Conservation (phyloP, 2,113 vertebrate species). For the Willisornis vidua region DNA sequence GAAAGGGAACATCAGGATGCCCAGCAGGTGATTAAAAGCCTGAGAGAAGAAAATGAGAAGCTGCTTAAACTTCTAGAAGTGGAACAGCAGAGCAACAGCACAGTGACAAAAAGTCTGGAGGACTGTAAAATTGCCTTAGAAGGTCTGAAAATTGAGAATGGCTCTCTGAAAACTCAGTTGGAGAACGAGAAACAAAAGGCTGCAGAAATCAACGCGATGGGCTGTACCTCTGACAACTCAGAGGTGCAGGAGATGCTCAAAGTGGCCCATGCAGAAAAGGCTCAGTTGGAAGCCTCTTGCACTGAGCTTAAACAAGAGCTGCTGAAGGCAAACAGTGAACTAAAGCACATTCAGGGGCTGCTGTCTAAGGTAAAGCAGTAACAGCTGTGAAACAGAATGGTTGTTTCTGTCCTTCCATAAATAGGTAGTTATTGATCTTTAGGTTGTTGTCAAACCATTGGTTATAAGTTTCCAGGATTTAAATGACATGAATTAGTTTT, state of each 20-base stretch:
- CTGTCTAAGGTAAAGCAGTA: constrained; percentile 83
- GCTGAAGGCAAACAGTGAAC: constrained; percentile 81
- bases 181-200: constrained; percentile 87
- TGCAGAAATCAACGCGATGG: constrained; percentile 76
- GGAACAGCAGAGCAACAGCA: constrained; percentile 72
- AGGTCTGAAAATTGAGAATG: constrained; percentile 83
- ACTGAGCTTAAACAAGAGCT: constrained; percentile 85
- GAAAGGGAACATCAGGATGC: constrained; percentile 90
- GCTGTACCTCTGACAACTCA: constrained; percentile 73
- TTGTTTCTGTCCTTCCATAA: not conserved
- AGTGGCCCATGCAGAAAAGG: constrained; percentile 82
- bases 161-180: constrained; percentile 82
- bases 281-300: constrained; percentile 82
- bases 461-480: not conserved
- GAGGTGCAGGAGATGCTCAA: constrained; percentile 86
- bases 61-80: constrained; percentile 77
- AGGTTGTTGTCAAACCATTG: not conserved
- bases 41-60: constrained; percentile 84
- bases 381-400: not conserved
- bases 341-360: constrained; percentile 77
- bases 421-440: not conserved
- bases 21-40: constrained; percentile 73
- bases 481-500: not conserved
- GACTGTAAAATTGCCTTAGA: constrained; percentile 78
- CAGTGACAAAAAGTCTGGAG: constrained; percentile 73